Conservation (phyloP, 2,888 invertebrate genomes). For the Hypolimnas misippus region DNA sequence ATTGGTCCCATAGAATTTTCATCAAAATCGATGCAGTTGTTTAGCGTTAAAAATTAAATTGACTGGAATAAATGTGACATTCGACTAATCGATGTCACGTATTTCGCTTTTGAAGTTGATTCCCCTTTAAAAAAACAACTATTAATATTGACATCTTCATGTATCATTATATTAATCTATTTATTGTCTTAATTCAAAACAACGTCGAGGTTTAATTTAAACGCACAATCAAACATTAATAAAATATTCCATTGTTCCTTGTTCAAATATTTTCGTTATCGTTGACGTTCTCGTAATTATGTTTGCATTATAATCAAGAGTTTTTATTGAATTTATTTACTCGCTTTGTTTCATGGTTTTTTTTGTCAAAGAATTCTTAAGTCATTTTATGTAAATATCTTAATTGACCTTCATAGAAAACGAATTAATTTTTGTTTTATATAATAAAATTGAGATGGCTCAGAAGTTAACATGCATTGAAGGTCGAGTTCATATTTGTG, state of each 20-base stretch:
- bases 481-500: no score
- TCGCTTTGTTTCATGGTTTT: conserved; percentile 11
- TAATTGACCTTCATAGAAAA: conserved; percentile 1
- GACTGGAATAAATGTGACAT: no score
- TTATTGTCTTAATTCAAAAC: background rate
- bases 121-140: no score
- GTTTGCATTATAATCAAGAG: conserved; percentile 17
- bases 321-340: conserved; percentile 14
- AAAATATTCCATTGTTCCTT: conserved; percentile 50
- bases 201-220: background rate
- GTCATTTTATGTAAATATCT: background rate
- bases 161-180: no score
- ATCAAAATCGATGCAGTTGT: no score
- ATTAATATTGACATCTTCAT: no score
- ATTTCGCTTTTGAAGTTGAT: no score
- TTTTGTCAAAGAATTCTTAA: conserved; percentile 15
- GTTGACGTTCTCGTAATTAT: conserved; percentile 34
- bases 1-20: no score
- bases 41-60: no score
- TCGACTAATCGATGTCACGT: no score
- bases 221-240: conserved; percentile 24
- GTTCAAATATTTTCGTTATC: conserved; percentile 45
- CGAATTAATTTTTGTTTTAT: background rate
- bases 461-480: no score
- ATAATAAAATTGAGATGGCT: no score